Evolutionary conservation across 2,888 invertebrate species (phyloP), one percentile per base, ranked within the genome.

Genomic region (Napeogenes inachia): DNA sequence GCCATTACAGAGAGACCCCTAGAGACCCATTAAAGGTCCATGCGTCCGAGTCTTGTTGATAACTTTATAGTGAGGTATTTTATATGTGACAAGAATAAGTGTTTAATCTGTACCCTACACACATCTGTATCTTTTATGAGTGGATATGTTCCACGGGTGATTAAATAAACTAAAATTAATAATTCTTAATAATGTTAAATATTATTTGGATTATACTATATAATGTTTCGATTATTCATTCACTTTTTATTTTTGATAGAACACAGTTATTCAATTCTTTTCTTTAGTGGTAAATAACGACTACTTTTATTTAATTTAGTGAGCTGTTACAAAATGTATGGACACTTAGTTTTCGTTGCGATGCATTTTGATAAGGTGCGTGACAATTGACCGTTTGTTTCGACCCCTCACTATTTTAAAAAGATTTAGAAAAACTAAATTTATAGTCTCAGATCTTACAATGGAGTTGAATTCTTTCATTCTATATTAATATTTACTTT

Each of bases 1-100:
- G 80, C 86, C 86, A 86, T 89, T 89, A 89, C 89, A 87, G 79
- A 86, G 76, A 77, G 84, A 81, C 81, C 90, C 87, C 86, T 73
- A 69, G 84, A 68, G 87, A 76, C 81, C 86, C 89, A 87, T 89
- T 89, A 87, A 82, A 79, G 78, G 78, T 80, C 80, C 81, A 78
- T 74, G 76, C 78, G 79, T 80, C 77, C 82, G 78, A 79, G 80
- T 84, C 87, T 87, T 87, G 87, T 83, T 89, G 88, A 89, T 89
- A 89, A 87, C 82, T 87, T 87, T 84, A 84, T 80, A 78, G 76
- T 78, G 80, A 72, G 78, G 79, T 86, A 83, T 87, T 87, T 88
- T 87, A 87, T 82, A 78, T 76, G 71, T 78, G 77, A 73, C 68
- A 74, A 75, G 80, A 82, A 80, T 86, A 85, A 83, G 84, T 82